phyloP scores from a whole-genome alignment of 2,113 vertebrate genomes.

The Choloepus hoffmanni region DNA sequence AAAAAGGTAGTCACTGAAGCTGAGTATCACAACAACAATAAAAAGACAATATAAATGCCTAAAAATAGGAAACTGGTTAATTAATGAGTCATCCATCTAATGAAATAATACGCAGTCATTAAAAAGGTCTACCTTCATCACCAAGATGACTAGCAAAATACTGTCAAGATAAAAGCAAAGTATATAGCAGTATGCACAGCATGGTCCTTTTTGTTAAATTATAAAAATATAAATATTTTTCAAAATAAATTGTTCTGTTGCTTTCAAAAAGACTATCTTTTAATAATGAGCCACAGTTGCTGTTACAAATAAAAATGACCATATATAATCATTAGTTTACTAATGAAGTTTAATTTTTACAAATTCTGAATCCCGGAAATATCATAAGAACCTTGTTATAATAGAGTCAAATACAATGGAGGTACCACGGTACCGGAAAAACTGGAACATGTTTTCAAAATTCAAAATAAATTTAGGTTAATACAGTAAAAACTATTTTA shows the following conservation, averaged over 20 bases:
- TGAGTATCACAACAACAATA: neutral
- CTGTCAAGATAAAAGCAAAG: neutral
- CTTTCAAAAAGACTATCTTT: neutral
- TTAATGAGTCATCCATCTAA: neutral
- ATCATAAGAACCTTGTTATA: neutral
- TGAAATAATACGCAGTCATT: neutral
- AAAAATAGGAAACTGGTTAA: neutral
- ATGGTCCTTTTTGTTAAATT: neutral
- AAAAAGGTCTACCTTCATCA: neutral
- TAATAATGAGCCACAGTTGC: neutral
- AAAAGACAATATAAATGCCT: neutral
- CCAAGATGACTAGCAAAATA: neutral
- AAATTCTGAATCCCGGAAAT: constrained; percentile 22
- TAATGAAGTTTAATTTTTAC: neutral
- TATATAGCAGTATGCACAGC: neutral
- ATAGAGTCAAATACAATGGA: neutral
- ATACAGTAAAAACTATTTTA: neutral
- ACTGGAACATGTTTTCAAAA: neutral
- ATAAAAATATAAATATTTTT: neutral
- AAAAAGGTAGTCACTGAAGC: neutral
- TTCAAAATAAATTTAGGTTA: neutral
- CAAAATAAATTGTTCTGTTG: neutral
- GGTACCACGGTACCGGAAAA: neutral
- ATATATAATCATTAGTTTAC: neutral
- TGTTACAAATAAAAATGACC: neutral